Evolutionary conservation across 2,113 vertebrate species (phyloP).

Genomic region (Melanostigma gelatinosum): DNA sequence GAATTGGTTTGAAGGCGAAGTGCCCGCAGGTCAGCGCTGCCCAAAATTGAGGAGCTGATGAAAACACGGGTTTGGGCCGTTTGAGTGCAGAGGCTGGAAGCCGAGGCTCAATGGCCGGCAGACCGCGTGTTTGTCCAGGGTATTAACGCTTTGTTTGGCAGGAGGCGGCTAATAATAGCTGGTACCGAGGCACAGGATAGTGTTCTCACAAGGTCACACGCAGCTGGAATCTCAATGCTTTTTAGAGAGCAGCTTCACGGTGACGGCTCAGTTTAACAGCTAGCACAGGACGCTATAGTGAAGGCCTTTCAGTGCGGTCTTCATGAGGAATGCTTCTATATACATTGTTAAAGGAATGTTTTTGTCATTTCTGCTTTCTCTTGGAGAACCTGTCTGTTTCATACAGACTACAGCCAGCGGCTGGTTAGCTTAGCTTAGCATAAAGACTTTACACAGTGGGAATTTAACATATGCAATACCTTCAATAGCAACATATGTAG

Average conservation of each 20-base stretch:
- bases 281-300: not conserved
- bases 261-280: not conserved
- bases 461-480: not conserved
- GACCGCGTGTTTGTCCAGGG: constrained; percentile 70
- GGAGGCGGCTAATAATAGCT: constrained; percentile 63
- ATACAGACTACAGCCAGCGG: not conserved
- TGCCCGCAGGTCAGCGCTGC: constrained; percentile 17
- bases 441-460: not conserved
- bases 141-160: constrained; percentile 76
- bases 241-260: not conserved
- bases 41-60: constrained; percentile 41
- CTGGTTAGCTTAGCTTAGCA: constrained; percentile 3
- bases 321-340: not conserved
- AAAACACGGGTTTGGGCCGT: constrained; percentile 45
- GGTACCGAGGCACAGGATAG: constrained; percentile 47
- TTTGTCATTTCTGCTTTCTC: not conserved
- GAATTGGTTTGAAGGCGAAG: constrained; percentile 13
- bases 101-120: constrained; percentile 11
- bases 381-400: not conserved
- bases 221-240: constrained; percentile 34
- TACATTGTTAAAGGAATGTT: not conserved
- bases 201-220: constrained; percentile 71
- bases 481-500: not conserved
- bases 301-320: not conserved
- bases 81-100: constrained; percentile 10